Evolutionary conservation across 2,113 vertebrate species (phyloP), one percentile per base, ranked within the genome.

Genomic region (Progne subis): DNA sequence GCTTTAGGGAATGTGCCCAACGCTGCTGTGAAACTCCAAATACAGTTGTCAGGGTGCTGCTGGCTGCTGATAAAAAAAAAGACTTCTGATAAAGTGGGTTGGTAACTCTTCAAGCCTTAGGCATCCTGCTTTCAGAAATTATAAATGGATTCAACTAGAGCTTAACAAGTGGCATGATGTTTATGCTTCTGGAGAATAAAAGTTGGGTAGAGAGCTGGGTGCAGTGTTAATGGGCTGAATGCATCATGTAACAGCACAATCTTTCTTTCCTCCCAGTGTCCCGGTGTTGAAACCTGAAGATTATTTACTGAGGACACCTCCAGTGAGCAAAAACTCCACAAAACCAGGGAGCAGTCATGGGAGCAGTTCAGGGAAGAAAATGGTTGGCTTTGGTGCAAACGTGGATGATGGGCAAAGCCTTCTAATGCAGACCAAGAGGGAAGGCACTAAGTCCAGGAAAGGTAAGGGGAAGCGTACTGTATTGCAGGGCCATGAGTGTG

Each of bases 201-300:
- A 77, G 18, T 20, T 2, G 19, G 23, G 15, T 16, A 41, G 19
- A 52, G 34, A 63, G 15, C 43, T 63, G 49, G 14, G 19, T 63
- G 74, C 50, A 41, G 28, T 24, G 17, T 53, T 82, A 74, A 70
- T 50, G 21, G 34, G 12, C 13, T 63, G 20, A 61, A 68, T 61
- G 28, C 21, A 24, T 50, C 25, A 25, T 18, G 5, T 88, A 52
- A 86, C 24, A 68, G 6, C 1, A 1, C 49, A 59, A 32, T 43
- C 82, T 61, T 70, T 95, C 90, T 88, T 94, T 88, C 63, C 78
- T 96, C 39, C 79, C 91, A 98, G 98, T 63, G 70, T 96, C 28
- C 90, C 97, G 0, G 49, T 77, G 55, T 78, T 50, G 31, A 96
- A 95, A 64, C 26, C 5, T 37, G 92, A 96, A 83, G 92, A 87